A percentile compares a stretch with the other conserved stretches of the same genome.
Conservation (phyloP, 2,888 invertebrate genomes). For the Antheraea assamensis region DNA sequence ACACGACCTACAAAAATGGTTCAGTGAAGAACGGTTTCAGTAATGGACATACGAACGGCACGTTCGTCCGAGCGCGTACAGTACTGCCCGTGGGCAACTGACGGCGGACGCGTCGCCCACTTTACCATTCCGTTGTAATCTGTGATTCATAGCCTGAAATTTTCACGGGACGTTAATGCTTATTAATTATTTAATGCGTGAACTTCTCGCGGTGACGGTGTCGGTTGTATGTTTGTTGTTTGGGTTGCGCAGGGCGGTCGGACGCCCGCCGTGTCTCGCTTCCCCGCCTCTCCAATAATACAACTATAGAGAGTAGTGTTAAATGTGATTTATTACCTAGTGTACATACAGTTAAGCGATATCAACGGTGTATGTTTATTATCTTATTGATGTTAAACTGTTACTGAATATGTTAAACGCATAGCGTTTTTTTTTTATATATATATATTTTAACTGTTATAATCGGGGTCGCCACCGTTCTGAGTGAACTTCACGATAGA, state of each 20-base stretch:
- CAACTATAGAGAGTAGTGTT: constrained; percentile 52
- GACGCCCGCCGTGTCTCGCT: neutral
- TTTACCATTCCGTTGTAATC: constrained; percentile 53
- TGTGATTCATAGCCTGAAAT: constrained; percentile 55
- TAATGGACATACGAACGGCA: constrained; percentile 61
- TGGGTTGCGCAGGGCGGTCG: constrained; percentile 4
- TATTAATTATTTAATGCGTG: constrained; percentile 37
- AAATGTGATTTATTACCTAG: constrained; percentile 70
- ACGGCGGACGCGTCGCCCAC: constrained; percentile 47
- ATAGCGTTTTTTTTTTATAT: constrained; percentile 68
- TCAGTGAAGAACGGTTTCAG: constrained; percentile 65
- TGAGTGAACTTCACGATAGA: neutral
- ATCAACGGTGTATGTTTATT: constrained; percentile 77
- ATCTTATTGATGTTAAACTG: constrained; percentile 67
- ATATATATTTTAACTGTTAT: constrained; percentile 21
- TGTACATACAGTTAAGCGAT: constrained; percentile 75
- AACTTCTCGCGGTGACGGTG: constrained; percentile 39
- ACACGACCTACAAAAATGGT: constrained; percentile 62
- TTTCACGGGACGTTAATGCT: constrained; percentile 38
- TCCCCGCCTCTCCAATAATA: constrained; percentile 13
- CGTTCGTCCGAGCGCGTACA: constrained; percentile 59
- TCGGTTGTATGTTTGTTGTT: constrained; percentile 24
- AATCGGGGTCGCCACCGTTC: neutral
- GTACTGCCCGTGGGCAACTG: constrained; percentile 77
- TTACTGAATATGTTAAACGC: constrained; percentile 78